Evolutionary conservation across 2,113 vertebrate species (phyloP).

Genomic region (Ophiodon elongatus): DNA sequence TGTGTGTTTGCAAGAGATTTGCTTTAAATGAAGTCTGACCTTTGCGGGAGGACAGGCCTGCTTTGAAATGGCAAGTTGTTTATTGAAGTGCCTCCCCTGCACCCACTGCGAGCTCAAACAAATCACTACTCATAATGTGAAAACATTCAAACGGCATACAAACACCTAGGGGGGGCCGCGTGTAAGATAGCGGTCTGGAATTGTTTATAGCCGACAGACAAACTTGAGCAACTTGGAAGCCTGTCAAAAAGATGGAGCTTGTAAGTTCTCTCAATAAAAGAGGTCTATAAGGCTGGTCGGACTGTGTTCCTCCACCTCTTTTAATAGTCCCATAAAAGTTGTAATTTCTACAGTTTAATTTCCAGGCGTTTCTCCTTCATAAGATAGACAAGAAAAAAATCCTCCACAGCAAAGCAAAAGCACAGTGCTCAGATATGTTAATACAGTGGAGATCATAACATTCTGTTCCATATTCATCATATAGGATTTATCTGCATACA

Average conservation of each 20-base stretch:
- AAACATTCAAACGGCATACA: conserved; percentile 58
- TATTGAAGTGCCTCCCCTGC: conserved; percentile 69
- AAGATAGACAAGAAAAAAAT: background rate
- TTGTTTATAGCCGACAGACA: conserved; percentile 25
- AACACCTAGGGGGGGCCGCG: conserved; percentile 27
- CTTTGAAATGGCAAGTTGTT: conserved; percentile 78
- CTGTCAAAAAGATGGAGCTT: conserved; percentile 8
- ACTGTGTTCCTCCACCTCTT: conserved; percentile 11
- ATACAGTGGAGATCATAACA: background rate
- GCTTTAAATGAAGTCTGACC: conserved; percentile 79
- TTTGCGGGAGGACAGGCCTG: conserved; percentile 62
- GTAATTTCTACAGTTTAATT: conserved; percentile 13
- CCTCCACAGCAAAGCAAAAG: background rate
- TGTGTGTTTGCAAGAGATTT: conserved; percentile 75
- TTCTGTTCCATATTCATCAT: background rate
- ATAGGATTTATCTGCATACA: background rate
- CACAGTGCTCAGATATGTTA: background rate
- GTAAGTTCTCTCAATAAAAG: conserved; percentile 25
- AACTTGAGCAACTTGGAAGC: conserved; percentile 13
- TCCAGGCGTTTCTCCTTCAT: background rate
- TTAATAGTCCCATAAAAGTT: conserved; percentile 27
- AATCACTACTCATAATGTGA: conserved; percentile 72
- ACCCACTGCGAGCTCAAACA: conserved; percentile 52
- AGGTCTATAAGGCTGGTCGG: background rate
- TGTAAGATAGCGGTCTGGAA: conserved; percentile 14